These are phyloP conservation scores for Dendrolimus kikuchii DNA, from an alignment of 1,140 invertebrate genomes.

Conservation along the genomic window DNA sequence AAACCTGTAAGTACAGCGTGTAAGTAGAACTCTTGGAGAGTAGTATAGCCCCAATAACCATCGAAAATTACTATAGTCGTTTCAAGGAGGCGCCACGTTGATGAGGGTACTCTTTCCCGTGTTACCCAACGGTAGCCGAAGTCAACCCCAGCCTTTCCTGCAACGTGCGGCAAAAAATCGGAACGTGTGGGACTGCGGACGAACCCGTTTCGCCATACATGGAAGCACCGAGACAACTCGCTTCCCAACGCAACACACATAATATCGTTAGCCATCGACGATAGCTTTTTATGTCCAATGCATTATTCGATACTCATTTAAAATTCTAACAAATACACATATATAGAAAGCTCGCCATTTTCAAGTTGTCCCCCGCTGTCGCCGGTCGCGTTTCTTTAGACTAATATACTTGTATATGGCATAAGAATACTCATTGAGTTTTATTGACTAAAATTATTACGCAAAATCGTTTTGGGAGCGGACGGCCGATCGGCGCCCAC, in stretches of 20 bases:
- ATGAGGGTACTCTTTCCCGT: no score
- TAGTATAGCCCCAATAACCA: no score
- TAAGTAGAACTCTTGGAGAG: no score
- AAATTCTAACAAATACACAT: constrained; percentile 66
- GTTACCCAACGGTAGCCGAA: constrained; percentile 21
- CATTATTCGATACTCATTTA: constrained; percentile 72
- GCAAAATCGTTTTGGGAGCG: constrained; percentile 52
- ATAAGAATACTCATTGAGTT: constrained; percentile 9
- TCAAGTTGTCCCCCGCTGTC: constrained; percentile 55
- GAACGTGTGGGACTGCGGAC: constrained; percentile 66
- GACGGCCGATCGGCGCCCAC: constrained; percentile 47
- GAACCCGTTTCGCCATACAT: constrained; percentile 68
- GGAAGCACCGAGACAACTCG: constrained; percentile 50
- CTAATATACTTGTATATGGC: constrained; percentile 17
- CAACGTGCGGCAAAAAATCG: constrained; percentile 59
- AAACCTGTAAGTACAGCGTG: no score
- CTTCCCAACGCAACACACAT: constrained; percentile 60
- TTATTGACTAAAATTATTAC: constrained; percentile 58
- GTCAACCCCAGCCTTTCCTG: constrained; percentile 50
- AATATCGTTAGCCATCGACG: constrained; percentile 64
- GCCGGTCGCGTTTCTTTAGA: constrained; percentile 37
- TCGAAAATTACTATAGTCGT: no score
- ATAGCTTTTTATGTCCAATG: constrained; percentile 70
- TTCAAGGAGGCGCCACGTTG: no score
- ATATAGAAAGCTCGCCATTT: constrained; percentile 68